A percentile compares a stretch with the other conserved stretches of the same genome.
Conservation (phyloP, 2,113 vertebrate genomes). For the Charina bottae region DNA sequence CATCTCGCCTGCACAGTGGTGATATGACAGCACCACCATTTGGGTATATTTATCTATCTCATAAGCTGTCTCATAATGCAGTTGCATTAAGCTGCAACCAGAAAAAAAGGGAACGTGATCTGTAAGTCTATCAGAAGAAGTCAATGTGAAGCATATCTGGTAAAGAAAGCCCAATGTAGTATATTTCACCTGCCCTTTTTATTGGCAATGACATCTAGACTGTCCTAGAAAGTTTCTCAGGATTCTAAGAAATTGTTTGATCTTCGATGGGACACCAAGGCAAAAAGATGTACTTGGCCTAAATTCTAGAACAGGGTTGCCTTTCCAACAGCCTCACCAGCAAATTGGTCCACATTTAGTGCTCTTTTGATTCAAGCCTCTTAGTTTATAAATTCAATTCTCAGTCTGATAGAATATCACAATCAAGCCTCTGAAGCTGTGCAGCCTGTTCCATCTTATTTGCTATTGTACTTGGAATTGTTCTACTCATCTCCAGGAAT, state of each 20-base stretch:
- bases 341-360: not conserved
- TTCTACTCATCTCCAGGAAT: not conserved
- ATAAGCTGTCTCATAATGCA: slow-evolving; percentile 21
- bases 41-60: slow-evolving; percentile 8
- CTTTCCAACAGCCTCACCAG: not conserved
- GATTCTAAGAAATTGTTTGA: not conserved
- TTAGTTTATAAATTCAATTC: not conserved
- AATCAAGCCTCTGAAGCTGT: not conserved
- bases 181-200: not conserved
- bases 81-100: slow-evolving; percentile 1
- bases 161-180: slow-evolving; percentile 1
- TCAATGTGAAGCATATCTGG: not conserved
- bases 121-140: slow-evolving; percentile 26
- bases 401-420: not conserved
- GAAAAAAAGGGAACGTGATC: not conserved
- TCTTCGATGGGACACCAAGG: not conserved
- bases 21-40: slow-evolving; percentile 17
- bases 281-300: not conserved
- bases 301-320: not conserved
- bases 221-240: not conserved
- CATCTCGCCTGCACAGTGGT: slow-evolving; percentile 23
- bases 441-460: not conserved
- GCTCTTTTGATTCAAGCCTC: not conserved
- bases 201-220: not conserved
- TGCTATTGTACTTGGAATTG: not conserved